Evolutionary conservation across 2,797 vertebrate genomes (phyloP).

Genomic region (Catostomus latipinnis): DNA sequence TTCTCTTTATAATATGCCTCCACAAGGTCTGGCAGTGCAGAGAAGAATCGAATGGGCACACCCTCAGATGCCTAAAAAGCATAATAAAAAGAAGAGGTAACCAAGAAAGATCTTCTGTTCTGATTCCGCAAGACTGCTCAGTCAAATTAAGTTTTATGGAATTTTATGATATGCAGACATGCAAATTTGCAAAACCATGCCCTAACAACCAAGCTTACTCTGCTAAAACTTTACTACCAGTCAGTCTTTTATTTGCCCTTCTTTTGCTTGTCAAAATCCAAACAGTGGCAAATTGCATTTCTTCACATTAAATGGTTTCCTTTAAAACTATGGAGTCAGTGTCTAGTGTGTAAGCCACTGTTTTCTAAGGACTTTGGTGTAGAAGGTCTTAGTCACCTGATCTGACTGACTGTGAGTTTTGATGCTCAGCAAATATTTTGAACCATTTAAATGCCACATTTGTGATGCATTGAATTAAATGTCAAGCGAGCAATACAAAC

Average conservation of each 20-base stretch:
- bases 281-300: neutral
- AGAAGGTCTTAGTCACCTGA: conserved; percentile 35
- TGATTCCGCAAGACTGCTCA: neutral
- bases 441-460: neutral
- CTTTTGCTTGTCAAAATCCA: neutral
- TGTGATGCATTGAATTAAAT: neutral
- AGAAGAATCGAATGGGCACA: conserved; percentile 90
- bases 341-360: neutral
- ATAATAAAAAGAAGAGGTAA: neutral
- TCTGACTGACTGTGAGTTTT: neutral
- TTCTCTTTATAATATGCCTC: conserved; percentile 94
- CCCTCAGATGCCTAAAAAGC: conserved; percentile 91
- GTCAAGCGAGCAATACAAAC: neutral
- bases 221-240: neutral
- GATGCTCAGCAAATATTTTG: conserved; percentile 18
- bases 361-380: conserved; percentile 13
- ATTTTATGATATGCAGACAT: neutral
- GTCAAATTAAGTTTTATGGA: neutral
- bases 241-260: neutral
- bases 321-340: neutral
- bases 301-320: conserved; percentile 18
- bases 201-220: neutral
- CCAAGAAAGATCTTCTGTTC: neutral
- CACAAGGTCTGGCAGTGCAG: conserved; percentile 88
- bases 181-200: neutral